Evolutionary conservation across 2,113 vertebrate genomes (phyloP).

Genomic region (Larimichthys crocea): DNA sequence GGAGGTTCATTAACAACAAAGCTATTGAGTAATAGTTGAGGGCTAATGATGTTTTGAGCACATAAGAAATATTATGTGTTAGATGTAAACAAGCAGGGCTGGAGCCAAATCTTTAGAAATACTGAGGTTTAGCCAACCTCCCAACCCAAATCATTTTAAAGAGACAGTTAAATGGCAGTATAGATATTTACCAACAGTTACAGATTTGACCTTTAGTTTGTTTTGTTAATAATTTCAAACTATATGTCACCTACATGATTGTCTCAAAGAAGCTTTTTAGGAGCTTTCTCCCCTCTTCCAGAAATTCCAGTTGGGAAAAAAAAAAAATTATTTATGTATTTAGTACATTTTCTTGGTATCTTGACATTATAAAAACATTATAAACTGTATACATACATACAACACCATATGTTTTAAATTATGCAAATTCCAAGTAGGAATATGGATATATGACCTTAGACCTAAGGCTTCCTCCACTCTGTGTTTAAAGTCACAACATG

Average conservation of each 20-base stretch:
- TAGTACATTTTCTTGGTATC: no score
- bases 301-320: not conserved
- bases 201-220: not conserved
- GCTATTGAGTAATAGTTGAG: not conserved
- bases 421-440: no score
- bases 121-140: not conserved
- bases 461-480: not conserved
- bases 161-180: not conserved
- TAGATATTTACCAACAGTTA: not conserved
- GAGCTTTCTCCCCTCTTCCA: not conserved
- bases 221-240: not conserved
- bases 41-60: not conserved
- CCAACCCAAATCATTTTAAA: not conserved
- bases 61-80: not conserved
- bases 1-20: conserved; percentile 19
- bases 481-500: not conserved
- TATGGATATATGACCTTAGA: no score
- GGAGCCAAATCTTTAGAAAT: not conserved
- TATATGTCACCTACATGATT: not conserved
- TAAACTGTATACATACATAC: no score
- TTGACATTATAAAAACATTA: no score
- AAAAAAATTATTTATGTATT: not conserved
- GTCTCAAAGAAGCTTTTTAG: not conserved
- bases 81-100: not conserved
- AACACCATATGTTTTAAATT: no score